Evolutionary conservation across 35 echinoderm and acorn worm genomes (phyloP), one percentile per base, ranked within the genome.

Genomic region (Apostichopus californicus): DNA sequence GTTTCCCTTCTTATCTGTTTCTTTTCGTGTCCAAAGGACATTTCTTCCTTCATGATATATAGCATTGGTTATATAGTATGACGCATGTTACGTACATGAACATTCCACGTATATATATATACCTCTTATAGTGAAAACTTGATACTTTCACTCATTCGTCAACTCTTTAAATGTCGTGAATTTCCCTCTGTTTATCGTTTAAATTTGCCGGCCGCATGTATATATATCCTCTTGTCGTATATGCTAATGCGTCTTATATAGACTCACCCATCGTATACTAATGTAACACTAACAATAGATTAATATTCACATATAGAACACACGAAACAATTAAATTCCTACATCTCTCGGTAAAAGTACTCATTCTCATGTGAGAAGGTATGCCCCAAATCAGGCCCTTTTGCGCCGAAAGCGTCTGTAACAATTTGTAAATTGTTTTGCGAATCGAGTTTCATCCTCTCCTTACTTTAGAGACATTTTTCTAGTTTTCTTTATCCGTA

Each of bases 371-470:
- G 71, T 6, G 6, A 6, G 20, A 6, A 73, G 71, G 20, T 21
- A n/a, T 73, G 71, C 71, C 71, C 71, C 71, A 73, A 17, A 73
- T 73, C 71, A 73, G 14, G 71, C 71, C 71, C 71, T 12, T 73
- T 73, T 28, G 71, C 71, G 14, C 20, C 20, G 71, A 73, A 6
- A 73, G 71, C 71, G 15, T 73, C 71, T 73, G 15, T 73, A 21
- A 73, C 71, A 73, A 73, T 73, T 73, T 73, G 5, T n/a, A 73
- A 73, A 73, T 73, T 73, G 71, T 73, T 73, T 73, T 21, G 14
- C 13, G 20, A 73, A 73, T 73, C 71, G 71, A 73, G 71, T 73
- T 73, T 73, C 71, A 21, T 28, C 20, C 71, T 73, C 71, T 17
- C 1, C 71, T 73, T 73, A 17, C 71, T 18, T 21, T 73, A 17